Evolutionary conservation across 2,113 vertebrate genomes (phyloP).

Genomic region (Chaenocephalus aceratus): DNA sequence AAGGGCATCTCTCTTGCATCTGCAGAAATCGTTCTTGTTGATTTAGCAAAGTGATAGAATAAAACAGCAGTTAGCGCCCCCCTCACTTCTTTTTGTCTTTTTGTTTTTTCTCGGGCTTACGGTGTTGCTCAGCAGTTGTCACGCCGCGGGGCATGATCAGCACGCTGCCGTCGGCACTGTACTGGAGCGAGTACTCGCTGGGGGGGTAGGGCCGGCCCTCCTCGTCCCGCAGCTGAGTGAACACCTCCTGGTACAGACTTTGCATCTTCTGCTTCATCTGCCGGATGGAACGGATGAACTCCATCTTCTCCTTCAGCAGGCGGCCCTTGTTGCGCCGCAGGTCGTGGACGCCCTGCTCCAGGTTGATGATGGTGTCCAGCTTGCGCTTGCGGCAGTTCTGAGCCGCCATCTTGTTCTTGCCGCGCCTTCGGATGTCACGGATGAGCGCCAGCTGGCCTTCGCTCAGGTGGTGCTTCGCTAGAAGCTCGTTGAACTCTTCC

Average conservation of each 20-base stretch:
- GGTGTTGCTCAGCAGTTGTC: slow-evolving; percentile 84
- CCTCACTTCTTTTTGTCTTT: slow-evolving; percentile 97
- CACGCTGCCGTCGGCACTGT: slow-evolving; percentile 91
- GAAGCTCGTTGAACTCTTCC: slow-evolving; percentile 98
- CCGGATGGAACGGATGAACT: slow-evolving; percentile 93
- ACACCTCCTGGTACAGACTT: slow-evolving; percentile 95
- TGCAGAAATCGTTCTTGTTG: slow-evolving; percentile 78
- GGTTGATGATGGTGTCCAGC: slow-evolving; percentile 96
- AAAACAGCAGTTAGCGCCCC: slow-evolving; percentile 54
- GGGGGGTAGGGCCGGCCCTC: slow-evolving; percentile 94
- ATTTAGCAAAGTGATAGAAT: slow-evolving; percentile 77
- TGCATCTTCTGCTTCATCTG: slow-evolving; percentile 99
- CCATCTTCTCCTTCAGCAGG: slow-evolving; percentile 96
- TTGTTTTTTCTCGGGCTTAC: slow-evolving; percentile 93
- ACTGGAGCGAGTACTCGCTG: slow-evolving; percentile 93
- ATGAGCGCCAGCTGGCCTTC: slow-evolving; percentile 97
- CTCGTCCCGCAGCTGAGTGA: slow-evolving; percentile 93
- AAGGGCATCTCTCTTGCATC: slow-evolving; percentile 79
- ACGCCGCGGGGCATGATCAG: slow-evolving; percentile 89
- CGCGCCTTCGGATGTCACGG: slow-evolving; percentile 94
- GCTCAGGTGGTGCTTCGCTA: slow-evolving; percentile 96
- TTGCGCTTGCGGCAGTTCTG: slow-evolving; percentile 99
- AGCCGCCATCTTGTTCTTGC: slow-evolving; percentile 99
- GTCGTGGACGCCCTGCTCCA: slow-evolving; percentile 96
- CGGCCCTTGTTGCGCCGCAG: slow-evolving; percentile 92